phyloP scores from a whole-genome alignment of 2,797 vertebrate genomes.

The Liasis olivaceus region DNA sequence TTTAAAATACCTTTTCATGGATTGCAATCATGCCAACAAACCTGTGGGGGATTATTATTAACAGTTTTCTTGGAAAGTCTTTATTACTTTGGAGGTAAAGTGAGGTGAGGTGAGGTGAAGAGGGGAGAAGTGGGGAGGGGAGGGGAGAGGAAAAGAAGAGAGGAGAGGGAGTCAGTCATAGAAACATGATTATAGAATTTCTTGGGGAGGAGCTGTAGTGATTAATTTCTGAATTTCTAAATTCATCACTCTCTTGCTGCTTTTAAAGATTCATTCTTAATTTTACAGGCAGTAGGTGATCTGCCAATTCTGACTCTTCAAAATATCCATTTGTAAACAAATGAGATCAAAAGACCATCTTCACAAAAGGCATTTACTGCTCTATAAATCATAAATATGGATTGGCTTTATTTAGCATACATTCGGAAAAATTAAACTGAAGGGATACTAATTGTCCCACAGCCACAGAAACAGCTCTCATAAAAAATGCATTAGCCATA shows the following conservation, averaged over 20 bases:
- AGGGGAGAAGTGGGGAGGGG: too few relatives aligned
- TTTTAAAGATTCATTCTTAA: not conserved
- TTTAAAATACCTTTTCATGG: not conserved
- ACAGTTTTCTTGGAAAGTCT: not conserved
- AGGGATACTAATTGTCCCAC: not conserved
- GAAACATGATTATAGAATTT: not conserved
- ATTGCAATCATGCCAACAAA: not conserved
- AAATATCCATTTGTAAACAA: not conserved
- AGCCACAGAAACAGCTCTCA: not conserved
- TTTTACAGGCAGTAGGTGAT: not conserved
- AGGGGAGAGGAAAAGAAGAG: too few relatives aligned
- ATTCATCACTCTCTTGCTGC: not conserved
- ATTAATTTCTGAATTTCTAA: not conserved
- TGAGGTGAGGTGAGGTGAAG: not conserved
- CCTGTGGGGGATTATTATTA: not conserved
- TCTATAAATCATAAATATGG: not conserved
- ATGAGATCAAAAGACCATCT: not conserved
- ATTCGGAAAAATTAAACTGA: not conserved
- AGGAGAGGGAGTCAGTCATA: not conserved
- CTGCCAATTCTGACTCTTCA: not conserved
- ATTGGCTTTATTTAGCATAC: not conserved
- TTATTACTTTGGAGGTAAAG: not conserved
- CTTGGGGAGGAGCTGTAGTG: too few relatives aligned
- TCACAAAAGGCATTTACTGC: not conserved
- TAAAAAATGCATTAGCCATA: not conserved